Evolutionary conservation across 2,888 invertebrate species (phyloP).

Genomic region (Dicranocentrus wangi): DNA sequence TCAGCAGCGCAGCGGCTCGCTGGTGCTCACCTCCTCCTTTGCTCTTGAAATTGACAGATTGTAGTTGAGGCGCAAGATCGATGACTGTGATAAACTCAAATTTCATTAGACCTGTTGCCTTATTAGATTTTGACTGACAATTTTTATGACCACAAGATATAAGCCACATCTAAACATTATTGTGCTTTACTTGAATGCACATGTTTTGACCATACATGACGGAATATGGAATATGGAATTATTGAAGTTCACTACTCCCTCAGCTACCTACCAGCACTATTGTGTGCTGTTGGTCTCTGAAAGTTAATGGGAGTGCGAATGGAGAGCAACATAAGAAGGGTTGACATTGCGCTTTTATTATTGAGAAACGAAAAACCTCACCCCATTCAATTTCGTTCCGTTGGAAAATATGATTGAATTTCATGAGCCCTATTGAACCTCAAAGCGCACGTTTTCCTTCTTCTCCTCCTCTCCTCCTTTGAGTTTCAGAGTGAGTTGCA

Average conservation of each 20-base stretch:
- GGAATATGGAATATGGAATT: too few relatives aligned
- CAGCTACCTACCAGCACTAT: slow-evolving; percentile 2
- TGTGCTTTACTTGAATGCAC: slow-evolving; percentile 50
- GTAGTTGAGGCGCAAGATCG: slow-evolving; percentile 55
- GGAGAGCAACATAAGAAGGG: not conserved
- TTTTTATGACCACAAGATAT: slow-evolving; percentile 43
- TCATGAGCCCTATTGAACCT: too few relatives aligned
- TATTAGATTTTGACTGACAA: slow-evolving; percentile 62
- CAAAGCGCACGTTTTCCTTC: too few relatives aligned
- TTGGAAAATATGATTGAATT: slow-evolving; percentile 15
- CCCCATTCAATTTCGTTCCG: slow-evolving; percentile 10
- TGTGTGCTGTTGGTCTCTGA: not conserved
- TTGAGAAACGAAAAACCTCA: not conserved
- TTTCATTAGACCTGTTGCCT: slow-evolving; percentile 61
- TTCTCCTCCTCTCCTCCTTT: too few relatives aligned
- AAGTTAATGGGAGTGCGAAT: not conserved
- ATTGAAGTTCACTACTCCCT: slow-evolving; percentile 15
- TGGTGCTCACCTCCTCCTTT: slow-evolving; percentile 29
- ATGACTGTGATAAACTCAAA: slow-evolving; percentile 63
- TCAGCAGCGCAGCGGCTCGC: not conserved
- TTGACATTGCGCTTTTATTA: slow-evolving; percentile 15
- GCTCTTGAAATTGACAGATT: slow-evolving; percentile 67
- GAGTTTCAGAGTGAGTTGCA: too few relatives aligned
- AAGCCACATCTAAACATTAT: slow-evolving; percentile 51
- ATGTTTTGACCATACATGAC: not conserved